Percentiles rank a stretch among this genome's conserved stretches.
Conservation (phyloP, 2,113 vertebrate species). For the Triplophysa rosa region DNA sequence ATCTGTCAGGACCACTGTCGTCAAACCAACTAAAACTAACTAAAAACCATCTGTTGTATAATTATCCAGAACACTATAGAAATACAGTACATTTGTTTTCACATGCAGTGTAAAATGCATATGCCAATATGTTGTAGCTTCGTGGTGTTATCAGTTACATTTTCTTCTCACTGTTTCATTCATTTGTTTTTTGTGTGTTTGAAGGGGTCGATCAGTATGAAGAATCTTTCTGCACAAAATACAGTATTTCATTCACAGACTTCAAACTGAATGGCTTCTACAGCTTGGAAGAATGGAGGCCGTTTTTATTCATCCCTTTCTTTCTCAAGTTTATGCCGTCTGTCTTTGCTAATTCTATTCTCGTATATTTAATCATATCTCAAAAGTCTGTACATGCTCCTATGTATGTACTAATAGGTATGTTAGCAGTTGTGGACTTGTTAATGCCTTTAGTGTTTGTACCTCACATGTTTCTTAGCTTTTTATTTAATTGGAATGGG, state of each 20-base stretch:
- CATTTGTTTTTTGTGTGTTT: no score
- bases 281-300: no score
- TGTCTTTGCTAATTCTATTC: constrained; percentile 18
- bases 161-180: no score
- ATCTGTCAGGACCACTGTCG: no score
- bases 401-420: constrained; percentile 60
- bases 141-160: no score
- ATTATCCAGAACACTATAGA: constrained; percentile 42
- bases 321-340: constrained; percentile 46
- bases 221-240: constrained; percentile 22
- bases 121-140: neutral
- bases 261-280: constrained; percentile 12
- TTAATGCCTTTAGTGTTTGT: constrained; percentile 42
- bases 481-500: constrained; percentile 47
- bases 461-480: constrained; percentile 45
- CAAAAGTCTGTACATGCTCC: constrained; percentile 57
- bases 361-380: constrained; percentile 48
- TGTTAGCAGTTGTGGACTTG: constrained; percentile 54
- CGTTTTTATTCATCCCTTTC: constrained; percentile 34
- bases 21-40: no score
- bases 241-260: constrained; percentile 39
- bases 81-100: constrained; percentile 60
- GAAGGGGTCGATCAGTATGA: neutral
- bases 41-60: no score
- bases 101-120: constrained; percentile 62